These are phyloP conservation scores for Oncorhynchus masou DNA, from an alignment of 2,113 vertebrate species.

Conservation along the genomic window DNA sequence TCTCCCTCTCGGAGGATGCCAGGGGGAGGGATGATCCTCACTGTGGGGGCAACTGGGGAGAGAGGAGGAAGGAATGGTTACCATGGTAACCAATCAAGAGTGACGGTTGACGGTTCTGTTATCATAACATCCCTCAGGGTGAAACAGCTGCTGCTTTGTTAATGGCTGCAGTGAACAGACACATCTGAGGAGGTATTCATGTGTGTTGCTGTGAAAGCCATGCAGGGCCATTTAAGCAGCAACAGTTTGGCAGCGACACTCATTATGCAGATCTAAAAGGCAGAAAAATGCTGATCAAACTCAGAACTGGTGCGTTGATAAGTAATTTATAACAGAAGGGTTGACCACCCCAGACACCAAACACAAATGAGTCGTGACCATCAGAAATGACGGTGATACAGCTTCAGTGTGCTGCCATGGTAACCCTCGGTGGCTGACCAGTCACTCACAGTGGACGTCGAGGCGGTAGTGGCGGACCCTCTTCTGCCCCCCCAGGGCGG, in stretches of 20 bases:
- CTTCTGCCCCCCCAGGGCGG: conserved; percentile 77
- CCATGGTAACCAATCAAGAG: conserved; percentile 53
- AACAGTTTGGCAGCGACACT: not conserved
- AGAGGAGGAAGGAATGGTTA: conserved; percentile 25
- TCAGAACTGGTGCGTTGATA: no score
- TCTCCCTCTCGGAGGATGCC: conserved; percentile 87
- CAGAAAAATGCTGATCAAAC: not conserved
- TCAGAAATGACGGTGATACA: no score
- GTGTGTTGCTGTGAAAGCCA: not conserved
- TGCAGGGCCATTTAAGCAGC: not conserved
- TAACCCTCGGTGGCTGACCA: not conserved
- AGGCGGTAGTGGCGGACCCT: conserved; percentile 86
- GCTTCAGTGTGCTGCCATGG: not conserved
- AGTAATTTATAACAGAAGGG: no score
- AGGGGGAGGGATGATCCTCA: conserved; percentile 80
- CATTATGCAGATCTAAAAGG: not conserved
- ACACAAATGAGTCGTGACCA: no score
- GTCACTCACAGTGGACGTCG: conserved; percentile 85
- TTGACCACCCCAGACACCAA: no score
- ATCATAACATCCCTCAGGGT: conserved; percentile 49
- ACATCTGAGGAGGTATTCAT: not conserved
- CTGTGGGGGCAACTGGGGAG: conserved; percentile 80
- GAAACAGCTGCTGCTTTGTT: conserved; percentile 49
- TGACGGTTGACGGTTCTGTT: conserved; percentile 61
- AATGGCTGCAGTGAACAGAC: not conserved